Percentiles rank a stretch among this genome's conserved stretches.
Conservation (phyloP, 2,888 invertebrate species). For the Callinectes sapidus region DNA sequence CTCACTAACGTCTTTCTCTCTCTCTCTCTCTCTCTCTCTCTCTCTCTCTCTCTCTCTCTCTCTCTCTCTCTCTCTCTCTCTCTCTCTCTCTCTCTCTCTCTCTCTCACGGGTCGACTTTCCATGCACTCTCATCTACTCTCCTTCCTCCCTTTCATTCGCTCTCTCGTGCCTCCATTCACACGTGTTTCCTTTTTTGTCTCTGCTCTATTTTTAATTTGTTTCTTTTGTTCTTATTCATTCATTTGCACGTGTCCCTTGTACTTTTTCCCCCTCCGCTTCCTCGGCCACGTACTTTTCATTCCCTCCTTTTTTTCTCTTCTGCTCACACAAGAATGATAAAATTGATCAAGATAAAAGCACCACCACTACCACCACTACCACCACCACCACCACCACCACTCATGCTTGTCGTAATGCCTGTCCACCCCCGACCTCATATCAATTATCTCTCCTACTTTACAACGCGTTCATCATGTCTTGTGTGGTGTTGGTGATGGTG, state of each 20-base stretch:
- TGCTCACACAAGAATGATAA: neutral
- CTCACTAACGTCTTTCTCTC: too few species aligned
- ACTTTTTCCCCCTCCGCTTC: neutral
- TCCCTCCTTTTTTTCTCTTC: neutral
- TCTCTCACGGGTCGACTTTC: too few species aligned
- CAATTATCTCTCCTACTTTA: neutral
- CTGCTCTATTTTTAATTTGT: neutral
- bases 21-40: constrained; percentile 32
- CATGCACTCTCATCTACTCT: neutral
- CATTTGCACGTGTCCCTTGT: neutral
- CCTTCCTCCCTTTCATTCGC: neutral
- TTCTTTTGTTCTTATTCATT: neutral
- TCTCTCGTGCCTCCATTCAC: neutral
- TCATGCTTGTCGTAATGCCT: neutral
- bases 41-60: constrained; percentile 41
- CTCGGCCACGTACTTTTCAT: neutral
- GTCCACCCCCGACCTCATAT: neutral
- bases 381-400: neutral
- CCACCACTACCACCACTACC: neutral
- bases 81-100: too few species aligned
- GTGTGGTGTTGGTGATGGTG: neutral
- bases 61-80: constrained; percentile 31
- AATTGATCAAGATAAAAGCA: neutral
- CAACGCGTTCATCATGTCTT: neutral
- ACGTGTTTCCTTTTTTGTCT: neutral